Evolutionary conservation across 2,113 vertebrate genomes (phyloP).

Genomic region (Lophotis ruficrista): DNA sequence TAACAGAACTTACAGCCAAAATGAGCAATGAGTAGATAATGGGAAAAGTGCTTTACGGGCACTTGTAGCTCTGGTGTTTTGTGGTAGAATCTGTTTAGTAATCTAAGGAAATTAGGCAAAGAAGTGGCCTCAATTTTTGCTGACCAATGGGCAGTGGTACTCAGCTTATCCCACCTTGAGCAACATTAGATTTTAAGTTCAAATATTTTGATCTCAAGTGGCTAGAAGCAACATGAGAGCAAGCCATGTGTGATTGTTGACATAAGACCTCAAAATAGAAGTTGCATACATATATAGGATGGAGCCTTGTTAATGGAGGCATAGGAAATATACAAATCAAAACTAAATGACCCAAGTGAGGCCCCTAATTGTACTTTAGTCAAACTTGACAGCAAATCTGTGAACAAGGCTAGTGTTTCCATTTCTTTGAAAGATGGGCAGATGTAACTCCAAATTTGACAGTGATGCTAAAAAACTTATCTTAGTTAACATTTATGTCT

Average conservation of each 20-base stretch:
- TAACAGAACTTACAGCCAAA: neutral
- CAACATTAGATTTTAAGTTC: neutral
- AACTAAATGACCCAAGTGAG: neutral
- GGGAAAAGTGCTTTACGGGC: neutral
- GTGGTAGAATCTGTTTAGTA: neutral
- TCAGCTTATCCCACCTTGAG: neutral
- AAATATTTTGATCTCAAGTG: neutral
- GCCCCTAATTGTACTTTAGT: neutral
- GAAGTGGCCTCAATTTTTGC: neutral
- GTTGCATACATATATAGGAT: neutral
- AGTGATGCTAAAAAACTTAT: neutral
- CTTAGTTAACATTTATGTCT: neutral
- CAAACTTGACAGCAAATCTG: neutral
- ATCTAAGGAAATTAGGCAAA: neutral
- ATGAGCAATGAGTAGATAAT: neutral
- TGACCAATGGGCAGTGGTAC: rapidly evolving
- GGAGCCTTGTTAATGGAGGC: neutral
- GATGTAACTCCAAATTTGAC: neutral
- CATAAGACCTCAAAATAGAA: neutral
- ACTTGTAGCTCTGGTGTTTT: neutral
- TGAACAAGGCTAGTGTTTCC: neutral
- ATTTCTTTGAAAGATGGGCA: neutral
- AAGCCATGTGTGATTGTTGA: neutral
- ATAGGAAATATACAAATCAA: neutral
- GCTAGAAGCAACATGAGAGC: neutral